Evolutionary conservation across 2,888 invertebrate genomes (phyloP), one percentile per base, ranked within the genome.

Genomic region (Erpobdella octoculata): DNA sequence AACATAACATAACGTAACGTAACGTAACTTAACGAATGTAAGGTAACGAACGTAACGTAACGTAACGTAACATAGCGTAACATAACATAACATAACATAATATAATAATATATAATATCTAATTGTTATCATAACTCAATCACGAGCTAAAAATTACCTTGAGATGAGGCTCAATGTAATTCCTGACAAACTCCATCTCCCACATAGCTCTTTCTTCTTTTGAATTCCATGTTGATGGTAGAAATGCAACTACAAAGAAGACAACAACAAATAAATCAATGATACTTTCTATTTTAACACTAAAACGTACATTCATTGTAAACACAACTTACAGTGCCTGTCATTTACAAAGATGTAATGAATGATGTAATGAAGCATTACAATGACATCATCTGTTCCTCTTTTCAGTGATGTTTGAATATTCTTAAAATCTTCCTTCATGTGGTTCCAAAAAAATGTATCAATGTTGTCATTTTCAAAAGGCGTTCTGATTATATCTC

Each of bases 351-450:
- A 8, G 70, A 67, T 48, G 2, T 9, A 1, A 38, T 72, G 33
- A 8, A 74, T 35, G 35, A 74, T 38, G 37, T 71, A 61, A 53
- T 79, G 78, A 59, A 79, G 69, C 4, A 79, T 72, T 6, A 79
- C 72, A 28, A 78, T 66, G 31, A 77, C 74, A 69, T 79, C 78
- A 61, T 79, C 79, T 8, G 72, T 41, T 70, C 78, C 77, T 33
- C 72, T 18, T 18, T 21, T 21, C 3, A 3, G 18, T n/a, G 46
- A 18, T 3, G 1, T 46, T 46, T 46, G 18, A n/a, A 46, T 46
- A n/a, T 18, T 46, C 21, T 46, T 21, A 5, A 46, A 46, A 21
- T 46, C 46, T 3, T 46, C 18, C 21, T 2, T 46, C 46, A 46
- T 46, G 46, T 46, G 46, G 46, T 46, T 46, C 46, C 46, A 46